phyloP scores from a whole-genome alignment of 2,888 invertebrate species.

The Chymomyza procnemis region DNA sequence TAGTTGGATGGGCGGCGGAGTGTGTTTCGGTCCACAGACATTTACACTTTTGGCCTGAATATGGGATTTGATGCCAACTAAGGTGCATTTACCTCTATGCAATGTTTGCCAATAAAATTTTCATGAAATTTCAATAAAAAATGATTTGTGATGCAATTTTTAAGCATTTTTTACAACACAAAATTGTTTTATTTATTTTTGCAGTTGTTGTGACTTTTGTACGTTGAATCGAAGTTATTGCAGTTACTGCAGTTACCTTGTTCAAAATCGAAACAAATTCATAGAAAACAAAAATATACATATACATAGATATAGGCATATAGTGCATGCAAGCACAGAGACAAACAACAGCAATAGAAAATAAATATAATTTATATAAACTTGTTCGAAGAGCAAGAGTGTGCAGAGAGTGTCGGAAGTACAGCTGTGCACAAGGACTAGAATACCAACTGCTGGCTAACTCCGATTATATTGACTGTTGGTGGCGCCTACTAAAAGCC shows the following conservation, averaged over 20 bases:
- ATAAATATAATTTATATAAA: conserved; percentile 64
- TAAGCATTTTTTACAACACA: conserved; percentile 32
- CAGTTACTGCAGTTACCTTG: conserved; percentile 56
- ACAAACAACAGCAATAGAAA: neutral
- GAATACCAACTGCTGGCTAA: conserved; percentile 33
- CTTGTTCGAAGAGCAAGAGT: conserved; percentile 31
- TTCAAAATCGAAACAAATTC: conserved; percentile 60
- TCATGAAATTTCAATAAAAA: conserved; percentile 71
- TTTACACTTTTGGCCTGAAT: neutral
- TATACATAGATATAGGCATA: no score
- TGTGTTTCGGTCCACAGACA: neutral
- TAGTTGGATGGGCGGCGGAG: neutral
- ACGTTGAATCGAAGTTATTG: conserved; percentile 42
- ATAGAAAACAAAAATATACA: conserved; percentile 14
- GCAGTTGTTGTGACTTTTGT: conserved; percentile 46
- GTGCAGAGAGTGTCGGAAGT: conserved; percentile 32
- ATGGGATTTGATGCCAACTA: conserved; percentile 21
- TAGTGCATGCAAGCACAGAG: neutral
- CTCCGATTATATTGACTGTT: conserved; percentile 56
- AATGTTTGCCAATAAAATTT: conserved; percentile 65
- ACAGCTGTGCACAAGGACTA: conserved; percentile 5
- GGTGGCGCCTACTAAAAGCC: conserved; percentile 4
- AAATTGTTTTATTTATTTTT: conserved; percentile 12
- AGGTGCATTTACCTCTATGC: conserved; percentile 47
- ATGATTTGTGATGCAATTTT: conserved; percentile 61